phyloP scores from a whole-genome alignment of 2,888 invertebrate species.

The Caenorhabditis angaria region DNA sequence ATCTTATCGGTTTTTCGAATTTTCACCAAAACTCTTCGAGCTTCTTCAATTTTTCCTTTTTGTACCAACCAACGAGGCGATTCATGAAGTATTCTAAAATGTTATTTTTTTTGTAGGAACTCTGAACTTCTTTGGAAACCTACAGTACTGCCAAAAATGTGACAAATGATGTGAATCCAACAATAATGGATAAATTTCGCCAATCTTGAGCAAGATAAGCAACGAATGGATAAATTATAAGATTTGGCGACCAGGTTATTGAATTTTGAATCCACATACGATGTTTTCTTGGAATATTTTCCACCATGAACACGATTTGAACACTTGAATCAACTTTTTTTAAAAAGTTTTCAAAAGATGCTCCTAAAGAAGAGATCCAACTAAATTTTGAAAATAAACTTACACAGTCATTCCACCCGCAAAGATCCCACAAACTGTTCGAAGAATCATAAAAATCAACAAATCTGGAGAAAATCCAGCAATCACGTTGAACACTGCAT shows the following conservation, averaged over 20 bases:
- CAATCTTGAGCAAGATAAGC: conserved; percentile 44
- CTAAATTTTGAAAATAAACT: too few species aligned
- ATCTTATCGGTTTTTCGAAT: conserved; percentile 34
- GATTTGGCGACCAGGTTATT: conserved; percentile 66
- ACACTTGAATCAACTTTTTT: conserved; percentile 39
- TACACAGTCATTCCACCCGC: conserved; percentile 43
- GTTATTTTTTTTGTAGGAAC: too few species aligned
- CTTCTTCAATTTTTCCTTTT: conserved; percentile 34
- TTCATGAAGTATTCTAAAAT: conserved; percentile 36
- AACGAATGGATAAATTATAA: conserved; percentile 61
- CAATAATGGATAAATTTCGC: conserved; percentile 31
- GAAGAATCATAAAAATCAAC: conserved; percentile 27
- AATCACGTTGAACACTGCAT: conserved; percentile 26
- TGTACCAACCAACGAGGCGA: conserved; percentile 45
- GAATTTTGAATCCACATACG: conserved; percentile 61
- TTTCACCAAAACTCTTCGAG: conserved; percentile 18
- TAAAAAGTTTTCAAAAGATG: neutral
- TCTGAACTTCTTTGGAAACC: neutral
- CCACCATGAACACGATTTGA: conserved; percentile 63
- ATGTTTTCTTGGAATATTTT: conserved; percentile 65
- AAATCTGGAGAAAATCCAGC: conserved; percentile 29
- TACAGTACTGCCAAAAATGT: conserved; percentile 25
- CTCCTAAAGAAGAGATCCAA: too few species aligned
- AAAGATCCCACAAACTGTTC: conserved; percentile 39
- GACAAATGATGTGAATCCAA: conserved; percentile 18